phyloP scores from a whole-genome alignment of 1,140 invertebrate species.

The Notospermus geniculatus region DNA sequence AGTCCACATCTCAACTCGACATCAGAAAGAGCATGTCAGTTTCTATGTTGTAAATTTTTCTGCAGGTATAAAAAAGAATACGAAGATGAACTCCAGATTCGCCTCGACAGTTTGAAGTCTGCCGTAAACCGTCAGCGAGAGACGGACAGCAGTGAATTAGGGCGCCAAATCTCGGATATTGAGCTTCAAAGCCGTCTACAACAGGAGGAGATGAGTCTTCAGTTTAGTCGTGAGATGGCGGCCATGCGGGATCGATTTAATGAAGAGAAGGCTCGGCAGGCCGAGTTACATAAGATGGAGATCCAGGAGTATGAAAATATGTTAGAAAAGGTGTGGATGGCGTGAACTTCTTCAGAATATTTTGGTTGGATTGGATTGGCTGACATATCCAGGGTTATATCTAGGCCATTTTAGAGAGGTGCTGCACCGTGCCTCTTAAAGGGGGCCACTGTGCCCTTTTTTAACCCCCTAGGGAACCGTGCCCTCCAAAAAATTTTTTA shows the following conservation, averaged over 20 bases:
- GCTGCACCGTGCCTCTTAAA: no score
- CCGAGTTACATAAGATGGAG: slow-evolving; percentile 12
- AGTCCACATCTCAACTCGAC: no score
- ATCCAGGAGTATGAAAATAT: slow-evolving; percentile 13
- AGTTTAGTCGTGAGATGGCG: background rate
- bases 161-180: background rate
- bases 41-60: no score
- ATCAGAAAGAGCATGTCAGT: no score
- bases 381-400: no score
- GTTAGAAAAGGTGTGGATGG: slow-evolving; percentile 6
- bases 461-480: no score
- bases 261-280: background rate
- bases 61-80: slow-evolving; percentile 1
- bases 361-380: no score
- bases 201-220: slow-evolving; percentile 8
- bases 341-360: no score
- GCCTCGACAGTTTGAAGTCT: background rate
- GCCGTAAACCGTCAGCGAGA: slow-evolving; percentile 3
- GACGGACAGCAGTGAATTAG: background rate
- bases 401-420: no score
- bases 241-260: background rate
- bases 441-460: no score
- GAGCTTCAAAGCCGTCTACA: slow-evolving; percentile 1
- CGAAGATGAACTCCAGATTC: slow-evolving; percentile 8
- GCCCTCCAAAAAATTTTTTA: no score